Percentiles rank a stretch among this genome's conserved stretches.
phyloP scores from a whole-genome alignment of 2,797 vertebrate genomes.

The Sebastes oblongus region DNA sequence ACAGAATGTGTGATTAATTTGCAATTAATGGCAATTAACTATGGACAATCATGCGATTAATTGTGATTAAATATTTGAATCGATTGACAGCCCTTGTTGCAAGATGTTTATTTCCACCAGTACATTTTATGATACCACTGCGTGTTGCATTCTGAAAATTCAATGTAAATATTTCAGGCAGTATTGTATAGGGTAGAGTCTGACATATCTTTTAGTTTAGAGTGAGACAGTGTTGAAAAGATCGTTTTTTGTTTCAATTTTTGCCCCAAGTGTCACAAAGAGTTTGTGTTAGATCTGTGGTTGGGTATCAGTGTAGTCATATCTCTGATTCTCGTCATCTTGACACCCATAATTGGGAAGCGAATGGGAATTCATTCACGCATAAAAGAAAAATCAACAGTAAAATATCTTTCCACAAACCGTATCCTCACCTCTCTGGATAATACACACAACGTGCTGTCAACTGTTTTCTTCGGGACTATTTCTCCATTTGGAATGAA shows the following conservation, averaged over 20 bases:
- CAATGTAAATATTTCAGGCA: neutral
- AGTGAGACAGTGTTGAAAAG: neutral
- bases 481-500: neutral
- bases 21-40: no score
- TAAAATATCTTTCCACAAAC: neutral
- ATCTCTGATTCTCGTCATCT: neutral
- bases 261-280: neutral
- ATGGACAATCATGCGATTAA: no score
- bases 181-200: neutral
- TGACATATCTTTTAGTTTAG: neutral
- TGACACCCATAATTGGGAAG: neutral
- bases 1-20: no score
- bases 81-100: neutral
- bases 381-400: neutral
- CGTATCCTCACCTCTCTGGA: neutral
- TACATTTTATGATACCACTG: neutral
- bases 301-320: neutral
- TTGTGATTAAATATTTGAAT: no score
- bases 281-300: neutral
- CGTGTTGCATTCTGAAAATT: neutral
- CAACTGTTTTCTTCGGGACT: neutral
- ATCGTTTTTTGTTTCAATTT: neutral
- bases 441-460: neutral
- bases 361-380: neutral
- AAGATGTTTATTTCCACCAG: neutral